Evolutionary conservation across 2,113 vertebrate genomes (phyloP), one percentile per base, ranked within the genome.

Genomic region (Aphyosemion australe): DNA sequence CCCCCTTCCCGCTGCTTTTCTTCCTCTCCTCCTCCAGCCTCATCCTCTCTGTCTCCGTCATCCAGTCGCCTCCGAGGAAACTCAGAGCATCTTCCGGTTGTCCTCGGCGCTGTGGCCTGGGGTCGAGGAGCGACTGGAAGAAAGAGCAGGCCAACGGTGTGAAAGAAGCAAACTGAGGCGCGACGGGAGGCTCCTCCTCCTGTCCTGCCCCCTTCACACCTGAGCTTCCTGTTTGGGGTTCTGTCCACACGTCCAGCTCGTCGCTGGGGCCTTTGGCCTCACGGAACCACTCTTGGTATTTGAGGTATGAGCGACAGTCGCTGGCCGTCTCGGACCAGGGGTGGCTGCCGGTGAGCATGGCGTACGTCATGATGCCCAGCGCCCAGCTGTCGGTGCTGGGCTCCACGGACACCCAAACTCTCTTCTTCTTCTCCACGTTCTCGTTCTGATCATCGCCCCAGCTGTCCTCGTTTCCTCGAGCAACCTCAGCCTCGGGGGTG

Each of bases 301-400:
- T 90, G 43, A 89, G 82, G 0, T 93, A 96, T 10, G 91, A 84
- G 0, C 69, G 70, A 75, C 95, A 93, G 1, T 93, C 69, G 12
- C 80, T 83, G 76, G 90, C 32, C 0, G 94, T 94, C 58, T 91
- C 76, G 0, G 88, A 81, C 95, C 95, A 96, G 0, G 95, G 95
- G 34, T 94, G 93, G 16, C 79, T 90, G 31, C 95, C 95, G 0
- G 92, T 95, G 62, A 94, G 83, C 9, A 94, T 81, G 6, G 93
- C 92, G 65, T 95, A 97, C 41, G 94, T 91, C 11, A 97, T 90
- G 62, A 97, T 90, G 0, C 94, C 95, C 3, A 96, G 90, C 0
- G 94, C 94, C 95, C 95, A 97, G 74, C 92, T 92, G 19, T 97
- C 95, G 19, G 94, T 72, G 3, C 92, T 88, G 0, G 93, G 86